Evolutionary conservation across 2,888 invertebrate genomes (phyloP).

Genomic region (Eupithecia inturbata): DNA sequence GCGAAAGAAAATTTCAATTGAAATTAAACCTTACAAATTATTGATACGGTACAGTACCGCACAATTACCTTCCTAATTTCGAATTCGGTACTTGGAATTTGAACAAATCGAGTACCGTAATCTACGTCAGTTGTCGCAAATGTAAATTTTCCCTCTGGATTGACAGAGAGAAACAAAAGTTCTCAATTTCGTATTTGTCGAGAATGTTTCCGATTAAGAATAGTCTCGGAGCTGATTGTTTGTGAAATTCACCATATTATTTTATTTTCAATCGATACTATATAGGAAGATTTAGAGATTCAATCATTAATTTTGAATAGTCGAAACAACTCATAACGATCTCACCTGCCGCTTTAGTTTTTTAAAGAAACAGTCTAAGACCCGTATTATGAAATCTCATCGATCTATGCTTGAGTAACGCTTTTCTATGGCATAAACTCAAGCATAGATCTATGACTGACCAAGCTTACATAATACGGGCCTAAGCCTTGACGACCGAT

Average conservation of each 20-base stretch:
- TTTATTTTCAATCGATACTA: background rate
- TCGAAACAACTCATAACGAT: too few species aligned
- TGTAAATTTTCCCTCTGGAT: slow-evolving; percentile 50
- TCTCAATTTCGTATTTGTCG: slow-evolving; percentile 35
- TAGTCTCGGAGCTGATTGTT: slow-evolving; percentile 15
- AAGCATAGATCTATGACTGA: too few species aligned
- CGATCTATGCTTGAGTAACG: too few species aligned
- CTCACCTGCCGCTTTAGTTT: too few species aligned
- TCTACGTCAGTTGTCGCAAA: slow-evolving; percentile 36
- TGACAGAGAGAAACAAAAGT: slow-evolving; percentile 50
- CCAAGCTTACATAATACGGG: too few species aligned
- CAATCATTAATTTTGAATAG: background rate
- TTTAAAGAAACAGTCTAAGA: too few species aligned
- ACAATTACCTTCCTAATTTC: background rate
- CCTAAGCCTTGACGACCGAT: too few species aligned
- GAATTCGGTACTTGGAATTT: background rate
- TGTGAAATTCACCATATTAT: background rate
- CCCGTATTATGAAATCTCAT: too few species aligned
- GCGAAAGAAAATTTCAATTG: background rate
- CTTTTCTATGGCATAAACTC: too few species aligned
- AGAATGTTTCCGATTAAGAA: slow-evolving; percentile 24
- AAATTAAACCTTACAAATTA: background rate
- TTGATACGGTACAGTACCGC: background rate
- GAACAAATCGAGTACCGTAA: slow-evolving; percentile 19
- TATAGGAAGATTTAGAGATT: background rate